Conservation (phyloP, 1,140 invertebrate species). For the Acromyrmex echinatior region DNA sequence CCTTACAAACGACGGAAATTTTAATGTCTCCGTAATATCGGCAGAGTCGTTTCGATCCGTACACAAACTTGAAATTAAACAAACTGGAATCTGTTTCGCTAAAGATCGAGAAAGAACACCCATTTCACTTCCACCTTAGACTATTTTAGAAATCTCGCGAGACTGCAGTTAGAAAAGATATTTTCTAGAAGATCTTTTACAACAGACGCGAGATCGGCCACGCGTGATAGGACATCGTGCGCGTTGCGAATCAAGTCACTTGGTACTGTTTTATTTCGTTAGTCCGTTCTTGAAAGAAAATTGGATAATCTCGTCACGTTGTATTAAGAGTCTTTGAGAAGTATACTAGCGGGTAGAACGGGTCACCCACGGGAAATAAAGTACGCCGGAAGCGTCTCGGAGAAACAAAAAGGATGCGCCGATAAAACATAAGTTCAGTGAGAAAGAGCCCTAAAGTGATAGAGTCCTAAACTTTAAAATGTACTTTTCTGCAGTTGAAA, state of each 20-base stretch:
- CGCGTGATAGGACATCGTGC: background rate
- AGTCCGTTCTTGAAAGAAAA: constrained; percentile 27
- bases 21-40: constrained; percentile 14
- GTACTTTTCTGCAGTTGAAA: constrained; percentile 36
- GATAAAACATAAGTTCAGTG: constrained; percentile 74
- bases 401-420: constrained; percentile 64
- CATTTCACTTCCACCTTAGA: background rate
- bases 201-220: background rate
- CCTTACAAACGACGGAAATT: constrained; percentile 25
- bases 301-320: constrained; percentile 61
- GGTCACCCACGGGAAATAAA: constrained; percentile 63
- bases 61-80: constrained; percentile 46
- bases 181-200: background rate
- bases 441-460: constrained; percentile 65
- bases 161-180: constrained; percentile 35
- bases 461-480: constrained; percentile 65
- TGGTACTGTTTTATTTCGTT: constrained; percentile 48
- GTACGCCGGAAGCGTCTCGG: constrained; percentile 65
- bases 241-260: constrained; percentile 13
- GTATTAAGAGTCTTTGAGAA: constrained; percentile 60
- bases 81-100: constrained; percentile 6
- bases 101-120: background rate
- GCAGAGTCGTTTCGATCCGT: background rate
- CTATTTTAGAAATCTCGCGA: constrained; percentile 41
- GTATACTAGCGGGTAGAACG: constrained; percentile 21